Evolutionary conservation across 35 echinoderm and acorn worm species (phyloP).

Genomic region (Heliocidaris erythrogramma): DNA sequence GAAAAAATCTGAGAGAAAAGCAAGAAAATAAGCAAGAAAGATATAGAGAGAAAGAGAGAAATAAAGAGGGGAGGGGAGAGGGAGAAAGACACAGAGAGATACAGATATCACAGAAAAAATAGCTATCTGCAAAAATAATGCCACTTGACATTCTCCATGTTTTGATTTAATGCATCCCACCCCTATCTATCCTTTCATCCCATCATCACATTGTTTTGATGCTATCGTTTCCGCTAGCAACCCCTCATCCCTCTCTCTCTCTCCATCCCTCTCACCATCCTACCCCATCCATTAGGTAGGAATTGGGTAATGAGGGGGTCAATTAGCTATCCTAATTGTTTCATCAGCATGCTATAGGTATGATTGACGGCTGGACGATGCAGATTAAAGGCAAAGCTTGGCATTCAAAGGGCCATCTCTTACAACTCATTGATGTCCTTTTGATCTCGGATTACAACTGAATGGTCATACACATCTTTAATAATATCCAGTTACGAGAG

Average conservation of each 20-base stretch:
- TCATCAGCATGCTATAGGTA: background rate
- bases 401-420: background rate
- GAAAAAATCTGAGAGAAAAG: too few species aligned
- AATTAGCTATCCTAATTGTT: conserved; percentile 42
- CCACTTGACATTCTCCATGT: background rate
- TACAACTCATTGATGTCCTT: background rate
- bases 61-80: background rate
- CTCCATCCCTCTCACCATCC: background rate
- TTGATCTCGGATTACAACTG: background rate
- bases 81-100: background rate
- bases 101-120: background rate
- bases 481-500: background rate
- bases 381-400: background rate
- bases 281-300: background rate
- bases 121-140: background rate
- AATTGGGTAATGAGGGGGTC: background rate
- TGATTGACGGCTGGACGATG: conserved; percentile 14
- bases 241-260: too few species aligned
- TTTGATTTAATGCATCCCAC: background rate
- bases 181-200: background rate
- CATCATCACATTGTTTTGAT: conserved; percentile 3
- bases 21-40: too few species aligned
- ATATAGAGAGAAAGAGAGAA: too few species aligned
- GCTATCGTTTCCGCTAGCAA: background rate
- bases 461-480: background rate